These are phyloP conservation scores for Vanessa atalanta DNA, from an alignment of 1,140 invertebrate genomes.

Conservation along the genomic window DNA sequence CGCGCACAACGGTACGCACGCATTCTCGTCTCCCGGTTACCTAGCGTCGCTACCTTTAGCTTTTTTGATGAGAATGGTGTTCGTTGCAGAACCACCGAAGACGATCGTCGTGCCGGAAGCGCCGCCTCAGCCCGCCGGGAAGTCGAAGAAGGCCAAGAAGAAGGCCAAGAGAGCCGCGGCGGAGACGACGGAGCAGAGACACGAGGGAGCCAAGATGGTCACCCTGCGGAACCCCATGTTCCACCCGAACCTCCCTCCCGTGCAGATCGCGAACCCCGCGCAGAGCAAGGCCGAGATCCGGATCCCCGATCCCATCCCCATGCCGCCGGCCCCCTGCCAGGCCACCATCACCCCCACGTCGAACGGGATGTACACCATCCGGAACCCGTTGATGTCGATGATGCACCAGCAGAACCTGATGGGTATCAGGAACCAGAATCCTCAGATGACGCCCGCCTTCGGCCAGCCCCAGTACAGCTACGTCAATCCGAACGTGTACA, in stretches of 20 bases:
- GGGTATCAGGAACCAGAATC: slow-evolving; percentile 48
- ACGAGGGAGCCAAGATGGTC: slow-evolving; percentile 84
- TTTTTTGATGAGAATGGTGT: background rate
- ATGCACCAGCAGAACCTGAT: slow-evolving; percentile 76
- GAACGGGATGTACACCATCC: slow-evolving; percentile 88
- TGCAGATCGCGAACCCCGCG: slow-evolving; percentile 76
- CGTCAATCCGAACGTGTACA: slow-evolving; percentile 56
- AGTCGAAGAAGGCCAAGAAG: slow-evolving; percentile 76
- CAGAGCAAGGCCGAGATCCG: slow-evolving; percentile 77
- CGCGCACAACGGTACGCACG: background rate
- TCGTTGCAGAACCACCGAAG: slow-evolving; percentile 63
- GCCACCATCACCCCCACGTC: slow-evolving; percentile 78
- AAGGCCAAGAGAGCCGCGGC: slow-evolving; percentile 66
- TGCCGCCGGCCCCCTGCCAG: slow-evolving; percentile 75
- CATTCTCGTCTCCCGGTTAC: too few species aligned
- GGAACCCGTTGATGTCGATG: slow-evolving; percentile 84
- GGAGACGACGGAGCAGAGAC: slow-evolving; percentile 41
- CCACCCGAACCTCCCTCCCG: slow-evolving; percentile 77
- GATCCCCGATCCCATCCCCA: slow-evolving; percentile 75
- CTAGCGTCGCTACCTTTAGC: too few species aligned
- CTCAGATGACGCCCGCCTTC: slow-evolving; percentile 46
- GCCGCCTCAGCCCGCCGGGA: slow-evolving; percentile 41
- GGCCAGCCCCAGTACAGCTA: slow-evolving; percentile 58
- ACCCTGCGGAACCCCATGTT: slow-evolving; percentile 88
- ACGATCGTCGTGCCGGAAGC: slow-evolving; percentile 59